These are phyloP conservation scores for Myotis yumanensis DNA, from an alignment of 2,113 vertebrate genomes.

Conservation along the genomic window DNA sequence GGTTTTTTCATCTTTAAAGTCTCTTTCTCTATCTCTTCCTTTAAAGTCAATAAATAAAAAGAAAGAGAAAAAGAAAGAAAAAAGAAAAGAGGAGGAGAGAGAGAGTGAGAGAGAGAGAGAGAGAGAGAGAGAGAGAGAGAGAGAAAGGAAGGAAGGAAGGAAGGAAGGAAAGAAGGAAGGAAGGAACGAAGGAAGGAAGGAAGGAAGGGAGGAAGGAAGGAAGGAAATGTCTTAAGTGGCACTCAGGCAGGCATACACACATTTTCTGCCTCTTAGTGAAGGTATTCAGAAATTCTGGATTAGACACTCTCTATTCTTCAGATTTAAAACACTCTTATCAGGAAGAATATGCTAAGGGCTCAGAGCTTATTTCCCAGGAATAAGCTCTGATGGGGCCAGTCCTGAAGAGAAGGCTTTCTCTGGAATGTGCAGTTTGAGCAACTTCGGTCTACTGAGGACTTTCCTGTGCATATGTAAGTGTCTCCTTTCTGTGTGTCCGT, in stretches of 20 bases:
- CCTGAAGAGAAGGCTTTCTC: neutral
- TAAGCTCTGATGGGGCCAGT: neutral
- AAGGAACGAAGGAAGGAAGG: too few species aligned
- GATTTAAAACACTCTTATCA: neutral
- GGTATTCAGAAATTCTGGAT: neutral
- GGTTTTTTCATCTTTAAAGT: constrained; percentile 14
- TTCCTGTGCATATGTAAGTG: rapidly evolving
- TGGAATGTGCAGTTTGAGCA: neutral
- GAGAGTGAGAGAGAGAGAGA: too few species aligned
- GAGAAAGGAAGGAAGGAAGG: too few species aligned
- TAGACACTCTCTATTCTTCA: neutral
- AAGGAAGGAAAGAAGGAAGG: too few species aligned
- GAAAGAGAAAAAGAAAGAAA: too few species aligned
- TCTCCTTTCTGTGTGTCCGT: neutral
- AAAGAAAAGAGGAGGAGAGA: too few species aligned
- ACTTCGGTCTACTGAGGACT: neutral
- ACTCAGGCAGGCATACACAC: neutral
- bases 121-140: too few species aligned
- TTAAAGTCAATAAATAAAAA: too few species aligned
- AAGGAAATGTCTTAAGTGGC: neutral
- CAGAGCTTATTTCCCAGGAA: neutral
- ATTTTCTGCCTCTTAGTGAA: neutral
- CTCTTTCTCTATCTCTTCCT: too few species aligned
- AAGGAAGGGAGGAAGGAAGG: too few species aligned
- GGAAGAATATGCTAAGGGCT: neutral